Evolutionary conservation across 2,113 vertebrate species (phyloP).

Genomic region (Mastomys coucha): DNA sequence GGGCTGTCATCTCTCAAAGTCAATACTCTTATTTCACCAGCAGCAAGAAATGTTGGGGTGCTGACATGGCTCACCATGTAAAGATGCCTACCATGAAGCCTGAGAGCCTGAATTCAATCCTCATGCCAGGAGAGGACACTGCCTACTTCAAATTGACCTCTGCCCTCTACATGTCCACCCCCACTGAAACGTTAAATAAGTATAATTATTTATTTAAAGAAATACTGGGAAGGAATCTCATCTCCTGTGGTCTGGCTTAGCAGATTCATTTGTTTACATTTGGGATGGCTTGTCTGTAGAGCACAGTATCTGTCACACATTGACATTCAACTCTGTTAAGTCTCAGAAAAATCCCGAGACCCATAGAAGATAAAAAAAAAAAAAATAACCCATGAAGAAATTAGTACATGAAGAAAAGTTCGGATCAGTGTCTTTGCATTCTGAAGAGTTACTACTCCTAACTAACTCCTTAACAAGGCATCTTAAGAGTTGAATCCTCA

Average conservation of each 20-base stretch:
- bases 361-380: not conserved
- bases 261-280: not conserved
- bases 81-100: no score
- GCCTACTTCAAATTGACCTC: not conserved
- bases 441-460: constrained; percentile 15
- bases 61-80: not conserved
- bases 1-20: not conserved
- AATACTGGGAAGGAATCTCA: not conserved
- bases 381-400: not conserved
- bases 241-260: not conserved
- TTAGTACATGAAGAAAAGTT: constrained; percentile 23
- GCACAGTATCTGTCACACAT: not conserved
- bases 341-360: not conserved
- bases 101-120: not conserved
- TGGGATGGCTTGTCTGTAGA: not conserved
- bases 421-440: constrained; percentile 9
- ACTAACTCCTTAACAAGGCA: constrained; percentile 1
- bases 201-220: not conserved
- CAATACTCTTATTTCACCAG: not conserved
- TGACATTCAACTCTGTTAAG: not conserved
- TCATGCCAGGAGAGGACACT: not conserved
- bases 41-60: not conserved
- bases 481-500: constrained; percentile 2
- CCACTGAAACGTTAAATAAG: not conserved
- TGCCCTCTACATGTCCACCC: not conserved